Percentiles rank a stretch among this genome's conserved stretches.
Conservation (phyloP, 2,888 invertebrate species). For the Chloroclystis v-ata region DNA sequence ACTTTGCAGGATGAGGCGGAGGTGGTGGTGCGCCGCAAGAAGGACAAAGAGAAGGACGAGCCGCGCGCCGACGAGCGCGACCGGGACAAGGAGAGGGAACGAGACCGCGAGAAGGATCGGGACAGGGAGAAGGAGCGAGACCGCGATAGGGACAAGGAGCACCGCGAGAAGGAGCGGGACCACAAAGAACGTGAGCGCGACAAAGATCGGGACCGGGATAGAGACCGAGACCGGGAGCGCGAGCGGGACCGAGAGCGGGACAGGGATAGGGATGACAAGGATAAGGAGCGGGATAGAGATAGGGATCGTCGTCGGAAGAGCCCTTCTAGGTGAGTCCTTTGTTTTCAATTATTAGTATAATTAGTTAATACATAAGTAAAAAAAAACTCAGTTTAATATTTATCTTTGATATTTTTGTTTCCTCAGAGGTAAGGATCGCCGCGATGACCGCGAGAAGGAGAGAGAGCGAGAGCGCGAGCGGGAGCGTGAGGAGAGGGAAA, state of each 20-base stretch:
- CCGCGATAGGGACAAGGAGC: conserved; percentile 26
- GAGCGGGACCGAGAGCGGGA: conserved; percentile 17
- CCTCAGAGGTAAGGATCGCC: conserved; percentile 29
- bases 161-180: conserved; percentile 5
- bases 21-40: conserved; percentile 74
- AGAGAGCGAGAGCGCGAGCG: conserved; percentile 27
- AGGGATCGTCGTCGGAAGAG: conserved; percentile 32
- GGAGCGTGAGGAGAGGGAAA: conserved; percentile 27
- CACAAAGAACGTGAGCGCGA: conserved; percentile 25
- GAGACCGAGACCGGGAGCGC: conserved; percentile 27
- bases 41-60: conserved; percentile 51
- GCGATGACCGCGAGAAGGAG: conserved; percentile 43
- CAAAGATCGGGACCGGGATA: conserved; percentile 41
- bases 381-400: too few species aligned
- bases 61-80: conserved; percentile 42
- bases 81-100: conserved; percentile 33
- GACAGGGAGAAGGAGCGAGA: conserved; percentile 46
- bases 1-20: conserved; percentile 82
- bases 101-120: conserved; percentile 20
- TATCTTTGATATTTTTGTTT: neutral
- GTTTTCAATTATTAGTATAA: too few species aligned
- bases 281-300: conserved; percentile 23
- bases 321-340: conserved; percentile 45
- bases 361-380: too few species aligned
- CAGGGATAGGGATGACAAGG: conserved; percentile 20